Conservation (phyloP, 2,888 invertebrate species). For the Antitype chi region DNA sequence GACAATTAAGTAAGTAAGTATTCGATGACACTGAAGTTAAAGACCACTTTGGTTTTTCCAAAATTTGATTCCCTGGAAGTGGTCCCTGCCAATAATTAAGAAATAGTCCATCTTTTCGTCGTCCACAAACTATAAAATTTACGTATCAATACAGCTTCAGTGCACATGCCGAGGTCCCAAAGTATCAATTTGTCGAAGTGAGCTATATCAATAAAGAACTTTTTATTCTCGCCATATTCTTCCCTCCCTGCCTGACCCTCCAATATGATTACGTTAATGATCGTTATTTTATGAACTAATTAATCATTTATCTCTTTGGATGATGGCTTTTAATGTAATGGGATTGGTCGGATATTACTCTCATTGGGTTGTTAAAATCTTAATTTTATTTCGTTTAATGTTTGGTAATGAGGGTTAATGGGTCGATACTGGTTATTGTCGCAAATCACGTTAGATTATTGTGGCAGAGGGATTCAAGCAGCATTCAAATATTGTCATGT, state of each 20-base stretch:
- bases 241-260: conserved; percentile 59
- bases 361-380: conserved; percentile 50
- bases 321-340: conserved; percentile 62
- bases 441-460: neutral
- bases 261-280: conserved; percentile 76
- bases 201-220: conserved; percentile 72
- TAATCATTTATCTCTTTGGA: conserved; percentile 68
- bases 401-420: conserved; percentile 26
- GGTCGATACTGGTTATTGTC: neutral
- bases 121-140: conserved; percentile 50
- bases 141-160: conserved; percentile 39
- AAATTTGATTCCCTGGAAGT: neutral
- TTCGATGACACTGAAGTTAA: neutral
- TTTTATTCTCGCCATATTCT: conserved; percentile 74
- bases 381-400: conserved; percentile 52
- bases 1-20: neutral
- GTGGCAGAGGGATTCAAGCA: neutral
- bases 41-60: neutral
- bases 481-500: neutral
- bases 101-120: conserved; percentile 1
- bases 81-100: neutral
- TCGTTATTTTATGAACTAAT: conserved; percentile 69
- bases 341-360: conserved; percentile 58
- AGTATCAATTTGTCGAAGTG: conserved; percentile 69
- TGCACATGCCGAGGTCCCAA: conserved; percentile 58